These are phyloP conservation scores for Tetrapedia diversipes DNA, from an alignment of 2,888 invertebrate genomes.

Conservation along the genomic window DNA sequence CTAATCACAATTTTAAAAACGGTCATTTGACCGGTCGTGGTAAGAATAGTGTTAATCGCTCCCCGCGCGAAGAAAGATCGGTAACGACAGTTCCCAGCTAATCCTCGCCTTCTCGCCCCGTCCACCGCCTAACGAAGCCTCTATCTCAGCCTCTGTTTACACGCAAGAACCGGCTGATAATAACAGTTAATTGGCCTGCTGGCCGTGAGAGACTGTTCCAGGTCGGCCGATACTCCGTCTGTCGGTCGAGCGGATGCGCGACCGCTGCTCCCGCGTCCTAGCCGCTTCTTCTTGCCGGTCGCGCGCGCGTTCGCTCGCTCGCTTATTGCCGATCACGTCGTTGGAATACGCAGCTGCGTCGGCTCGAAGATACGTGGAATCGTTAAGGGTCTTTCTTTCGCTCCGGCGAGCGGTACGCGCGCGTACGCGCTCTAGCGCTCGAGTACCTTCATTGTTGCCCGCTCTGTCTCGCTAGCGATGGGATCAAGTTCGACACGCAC, in stretches of 20 bases:
- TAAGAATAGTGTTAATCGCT: too few species aligned
- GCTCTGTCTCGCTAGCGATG: too few species aligned
- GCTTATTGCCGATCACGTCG: constrained; percentile 68
- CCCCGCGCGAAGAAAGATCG: too few species aligned
- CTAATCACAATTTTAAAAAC: too few species aligned
- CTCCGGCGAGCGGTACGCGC: constrained; percentile 16
- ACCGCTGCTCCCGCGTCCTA: constrained; percentile 38
- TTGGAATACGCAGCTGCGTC: constrained; percentile 62
- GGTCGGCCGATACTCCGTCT: constrained; percentile 56
- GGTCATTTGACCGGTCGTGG: too few species aligned
- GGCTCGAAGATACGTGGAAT: constrained; percentile 66
- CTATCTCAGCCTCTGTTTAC: constrained; percentile 66
- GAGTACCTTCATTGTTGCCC: constrained; percentile 48
- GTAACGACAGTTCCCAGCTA: too few species aligned
- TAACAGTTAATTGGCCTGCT: constrained; percentile 76
- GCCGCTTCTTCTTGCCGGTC: constrained; percentile 57
- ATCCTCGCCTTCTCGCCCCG: neutral
- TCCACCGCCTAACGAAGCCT: neutral
- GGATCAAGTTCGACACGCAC: too few species aligned
- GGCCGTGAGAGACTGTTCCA: constrained; percentile 71
- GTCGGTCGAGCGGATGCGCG: constrained; percentile 49
- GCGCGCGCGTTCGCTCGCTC: constrained; percentile 47
- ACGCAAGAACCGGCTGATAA: constrained; percentile 75
- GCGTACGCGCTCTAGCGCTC: constrained; percentile 14
- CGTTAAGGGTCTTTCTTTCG: constrained; percentile 67